A percentile compares a stretch with the other conserved stretches of the same genome.
Conservation (phyloP, 2,113 vertebrate genomes). For the Erythrocebus patas region DNA sequence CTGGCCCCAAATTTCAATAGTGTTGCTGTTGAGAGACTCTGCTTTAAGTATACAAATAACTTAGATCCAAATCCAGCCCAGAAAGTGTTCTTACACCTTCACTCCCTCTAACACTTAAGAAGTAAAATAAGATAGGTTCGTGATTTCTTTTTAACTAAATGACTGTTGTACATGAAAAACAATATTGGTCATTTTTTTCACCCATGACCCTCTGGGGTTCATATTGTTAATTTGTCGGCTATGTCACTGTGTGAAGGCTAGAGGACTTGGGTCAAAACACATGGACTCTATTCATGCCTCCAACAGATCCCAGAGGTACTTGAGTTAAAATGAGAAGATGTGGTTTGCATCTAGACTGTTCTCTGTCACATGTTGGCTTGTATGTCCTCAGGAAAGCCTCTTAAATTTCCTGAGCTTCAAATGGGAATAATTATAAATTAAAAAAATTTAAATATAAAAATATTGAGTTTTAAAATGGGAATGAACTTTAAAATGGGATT, state of each 20-base stretch:
- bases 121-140: neutral
- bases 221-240: neutral
- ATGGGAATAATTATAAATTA: neutral
- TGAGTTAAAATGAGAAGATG: neutral
- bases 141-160: neutral
- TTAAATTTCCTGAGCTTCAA: neutral
- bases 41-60: neutral
- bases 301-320: neutral
- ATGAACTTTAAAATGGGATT: neutral
- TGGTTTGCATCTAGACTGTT: neutral
- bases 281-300: neutral
- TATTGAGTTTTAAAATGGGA: neutral
- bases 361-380: neutral
- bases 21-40: neutral
- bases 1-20: neutral
- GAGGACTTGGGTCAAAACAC: neutral
- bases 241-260: neutral
- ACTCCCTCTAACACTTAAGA: neutral
- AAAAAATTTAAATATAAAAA: neutral
- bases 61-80: neutral
- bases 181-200: neutral
- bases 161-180: neutral
- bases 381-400: neutral
- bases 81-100: neutral
- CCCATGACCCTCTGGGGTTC: neutral